Base-by-base conservation (phyloP, 2,113 vertebrate species). In the Coregonus clupeaformis region DNA sequence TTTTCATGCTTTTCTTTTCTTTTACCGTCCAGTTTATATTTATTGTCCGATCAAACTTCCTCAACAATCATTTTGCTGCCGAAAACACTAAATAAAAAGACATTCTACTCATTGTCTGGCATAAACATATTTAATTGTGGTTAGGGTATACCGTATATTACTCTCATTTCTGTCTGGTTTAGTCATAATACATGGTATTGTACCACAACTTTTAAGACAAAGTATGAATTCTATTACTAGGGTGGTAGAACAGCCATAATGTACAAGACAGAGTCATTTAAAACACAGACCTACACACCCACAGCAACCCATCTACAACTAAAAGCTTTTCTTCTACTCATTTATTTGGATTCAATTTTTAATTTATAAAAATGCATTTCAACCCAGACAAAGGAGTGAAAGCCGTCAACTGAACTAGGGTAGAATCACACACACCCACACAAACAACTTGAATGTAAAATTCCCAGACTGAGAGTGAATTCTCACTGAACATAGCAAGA, bases 1-100 rank as follows among this genome's bases (percentile, higher is more conserved):
- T 88, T 89, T 91, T 77, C 81, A 81, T 88, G 84, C 82, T 84
- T 89, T 55, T 77, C 86, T 80, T 92, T 92, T 90, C 91, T 93
- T 89, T 90, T 52, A 75, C 84, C 65, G 89, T 88, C 90, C 89
- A 86, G 87, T 90, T 90, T 77, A 36, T 91, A 86, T 91, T 90
- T 91, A 87, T 86, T 49, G 55, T 88, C 80, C 83, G 87, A 86
- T 90, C 84, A 84, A 86, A 91, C 84, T 89, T 60, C 85, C 83
- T 89, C 84, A 84, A 68, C 78, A 75, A 82, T 85, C 59, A 66
- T 85, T 85, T 80, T 82, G 68, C 76, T 20, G 81, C 60, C 3
- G 30, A 32, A 86, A 86, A 88, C 84, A 86, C 91, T 90, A 86
- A 74, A 77, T 72, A 67, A 85, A 85, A 84, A 22, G 79, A 57